Evolutionary conservation across 2,797 vertebrate genomes (phyloP), one percentile per base, ranked within the genome.

Genomic region (Hyperoplus lanceolatus): DNA sequence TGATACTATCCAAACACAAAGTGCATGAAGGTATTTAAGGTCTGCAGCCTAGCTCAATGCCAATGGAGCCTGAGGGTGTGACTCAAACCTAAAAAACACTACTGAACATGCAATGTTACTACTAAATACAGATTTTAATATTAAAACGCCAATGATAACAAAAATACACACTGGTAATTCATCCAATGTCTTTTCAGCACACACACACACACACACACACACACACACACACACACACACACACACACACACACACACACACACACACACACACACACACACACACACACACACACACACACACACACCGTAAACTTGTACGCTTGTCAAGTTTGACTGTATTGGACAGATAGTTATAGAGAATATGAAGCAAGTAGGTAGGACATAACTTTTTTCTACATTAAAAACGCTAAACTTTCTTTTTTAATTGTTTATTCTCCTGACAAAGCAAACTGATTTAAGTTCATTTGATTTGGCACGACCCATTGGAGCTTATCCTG

Each of bases 21-120:
- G 60, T 41, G 42, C 68, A 70, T 87, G 49, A 55, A 69, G 78
- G 63, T 62, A 65, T 88, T 83, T 49, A 70, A 54, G 53, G 54
- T 49, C 68, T 70, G 48, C 29, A 62, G 70, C 15, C 10, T 77
- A 80, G 69, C 56, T 9, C 36, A n/a, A 15, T n/a, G 29, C 81
- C 84, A 78, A 54, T 4, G 56, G 5, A 68, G 53, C 68, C 48
- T 45, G 48, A 56, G 38, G 65, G 50, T 50, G n/a, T 81, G 16
- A 6, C n/a, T 66, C 6, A 76, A 39, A 38, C 21, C 49, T 61
- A 50, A 75, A 79, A 59, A 18, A 48, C 42, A 54, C 14, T 15
- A 41, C 45, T 54, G 8, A 66, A 51, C n/a, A 79, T 29, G 13
- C 54, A 56, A 50, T 49, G 43, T 57, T 41, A 16, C 36, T 13